Conservation (phyloP, 1,140 invertebrate genomes). For the Polypedilum vanderplanki region DNA sequence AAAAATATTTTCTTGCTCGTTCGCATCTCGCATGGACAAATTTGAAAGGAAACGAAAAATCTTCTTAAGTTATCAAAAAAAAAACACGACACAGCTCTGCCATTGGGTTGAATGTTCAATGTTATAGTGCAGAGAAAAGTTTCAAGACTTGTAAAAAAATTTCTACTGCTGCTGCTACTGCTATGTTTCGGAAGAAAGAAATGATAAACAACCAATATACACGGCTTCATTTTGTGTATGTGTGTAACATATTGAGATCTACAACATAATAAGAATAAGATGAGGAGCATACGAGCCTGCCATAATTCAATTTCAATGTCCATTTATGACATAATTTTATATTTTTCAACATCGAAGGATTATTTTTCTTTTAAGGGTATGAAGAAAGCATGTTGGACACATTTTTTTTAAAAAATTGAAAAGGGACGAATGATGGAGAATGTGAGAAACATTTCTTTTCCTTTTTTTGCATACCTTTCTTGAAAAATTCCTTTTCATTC, state of each 20-base stretch:
- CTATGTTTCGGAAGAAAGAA: background rate
- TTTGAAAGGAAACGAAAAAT: background rate
- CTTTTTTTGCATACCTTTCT: background rate
- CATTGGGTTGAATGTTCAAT: no score
- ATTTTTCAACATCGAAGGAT: background rate
- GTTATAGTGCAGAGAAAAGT: no score
- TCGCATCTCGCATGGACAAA: background rate
- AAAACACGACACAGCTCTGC: no score
- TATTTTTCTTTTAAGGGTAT: background rate
- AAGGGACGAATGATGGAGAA: background rate
- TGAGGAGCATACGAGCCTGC: background rate
- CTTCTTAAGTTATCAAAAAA: no score
- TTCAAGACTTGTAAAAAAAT: no score
- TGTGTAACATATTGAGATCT: slow-evolving; percentile 6
- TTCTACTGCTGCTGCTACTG: no score
- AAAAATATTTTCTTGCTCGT: background rate
- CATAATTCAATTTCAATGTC: slow-evolving; percentile 6
- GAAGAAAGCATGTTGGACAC: background rate
- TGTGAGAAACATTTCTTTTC: background rate
- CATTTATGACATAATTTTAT: slow-evolving; percentile 10
- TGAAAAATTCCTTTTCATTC: background rate
- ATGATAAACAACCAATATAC: background rate
- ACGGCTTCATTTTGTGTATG: background rate
- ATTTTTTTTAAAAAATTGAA: background rate
- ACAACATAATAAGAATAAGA: slow-evolving; percentile 8